A percentile compares a stretch with the other conserved stretches of the same genome.
phyloP scores from a whole-genome alignment of 1,140 invertebrate species.

The Cydia strobilella region DNA sequence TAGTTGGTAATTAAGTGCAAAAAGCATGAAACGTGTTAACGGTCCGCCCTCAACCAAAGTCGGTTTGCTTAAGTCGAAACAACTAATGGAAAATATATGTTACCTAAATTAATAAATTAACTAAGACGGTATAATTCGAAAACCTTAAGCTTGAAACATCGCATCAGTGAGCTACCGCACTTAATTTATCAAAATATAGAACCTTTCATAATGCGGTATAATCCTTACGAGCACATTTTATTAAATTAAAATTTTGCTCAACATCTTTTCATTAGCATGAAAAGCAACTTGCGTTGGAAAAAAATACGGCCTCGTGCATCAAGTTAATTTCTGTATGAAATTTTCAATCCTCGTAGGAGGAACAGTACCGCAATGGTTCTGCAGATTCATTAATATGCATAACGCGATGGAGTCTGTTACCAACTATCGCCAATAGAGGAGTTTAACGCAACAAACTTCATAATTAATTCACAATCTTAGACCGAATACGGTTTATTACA shows the following conservation, averaged over 20 bases:
- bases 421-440: conserved; percentile 55
- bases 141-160: conserved; percentile 7
- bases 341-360: conserved; percentile 5
- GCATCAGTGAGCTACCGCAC: conserved; percentile 3
- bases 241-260: conserved; percentile 28
- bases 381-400: conserved; percentile 69
- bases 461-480: conserved; percentile 69
- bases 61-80: background rate
- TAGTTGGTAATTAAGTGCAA: conserved; percentile 28
- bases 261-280: conserved; percentile 31
- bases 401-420: conserved; percentile 53
- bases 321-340: background rate
- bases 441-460: conserved; percentile 68
- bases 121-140: conserved; percentile 7
- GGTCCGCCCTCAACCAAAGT: background rate
- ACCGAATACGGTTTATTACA: conserved; percentile 57
- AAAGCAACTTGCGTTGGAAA: conserved; percentile 9
- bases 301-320: background rate
- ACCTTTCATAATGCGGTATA: conserved; percentile 15
- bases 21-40: background rate
- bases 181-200: conserved; percentile 26
- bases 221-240: conserved; percentile 24
- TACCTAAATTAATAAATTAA: conserved; percentile 15
- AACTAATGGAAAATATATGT: conserved; percentile 22
- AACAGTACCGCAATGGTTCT: conserved; percentile 53